A percentile compares a stretch with the other conserved stretches of the same genome.
phyloP scores from a whole-genome alignment of 92 coral and sea anemone genomes.

The Porites cylindrica region DNA sequence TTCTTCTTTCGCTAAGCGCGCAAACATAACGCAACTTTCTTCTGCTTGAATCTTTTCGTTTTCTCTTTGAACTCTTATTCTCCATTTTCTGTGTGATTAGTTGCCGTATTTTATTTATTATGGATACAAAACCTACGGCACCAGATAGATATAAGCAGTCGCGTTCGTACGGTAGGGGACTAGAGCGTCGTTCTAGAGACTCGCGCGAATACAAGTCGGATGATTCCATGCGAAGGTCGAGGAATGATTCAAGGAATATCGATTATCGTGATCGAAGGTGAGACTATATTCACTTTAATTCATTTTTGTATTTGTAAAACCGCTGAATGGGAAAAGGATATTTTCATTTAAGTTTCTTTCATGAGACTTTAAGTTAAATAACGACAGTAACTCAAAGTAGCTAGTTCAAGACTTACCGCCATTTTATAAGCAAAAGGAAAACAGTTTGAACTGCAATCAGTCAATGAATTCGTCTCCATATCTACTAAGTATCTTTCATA shows the following conservation, averaged over 20 bases:
- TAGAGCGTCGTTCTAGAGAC: slow-evolving; percentile 20
- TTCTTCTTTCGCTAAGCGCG: slow-evolving; percentile 19
- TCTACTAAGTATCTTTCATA: background rate
- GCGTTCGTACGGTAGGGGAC: slow-evolving; percentile 15
- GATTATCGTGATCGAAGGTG: slow-evolving; percentile 9
- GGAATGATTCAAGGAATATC: slow-evolving; percentile 14
- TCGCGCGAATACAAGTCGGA: slow-evolving; percentile 32
- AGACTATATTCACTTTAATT: background rate
- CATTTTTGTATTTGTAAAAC: background rate
- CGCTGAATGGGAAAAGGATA: background rate
- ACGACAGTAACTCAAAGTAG: too few relatives aligned
- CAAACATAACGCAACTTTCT: background rate
- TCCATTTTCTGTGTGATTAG: background rate
- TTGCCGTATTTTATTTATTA: background rate
- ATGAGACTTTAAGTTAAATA: background rate
- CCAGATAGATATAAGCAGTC: slow-evolving; percentile 13
- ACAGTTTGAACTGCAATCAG: background rate
- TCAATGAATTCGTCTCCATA: background rate
- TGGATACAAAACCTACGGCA: slow-evolving; percentile 7
- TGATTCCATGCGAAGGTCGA: slow-evolving; percentile 19
- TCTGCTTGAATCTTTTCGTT: background rate
- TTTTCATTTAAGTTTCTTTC: background rate
- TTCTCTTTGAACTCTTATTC: background rate
- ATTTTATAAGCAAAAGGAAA: too few relatives aligned
- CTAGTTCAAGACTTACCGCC: too few relatives aligned